These are phyloP conservation scores for Darevskia nairensis DNA, from an alignment of 2,797 vertebrate species.

Conservation along the genomic window DNA sequence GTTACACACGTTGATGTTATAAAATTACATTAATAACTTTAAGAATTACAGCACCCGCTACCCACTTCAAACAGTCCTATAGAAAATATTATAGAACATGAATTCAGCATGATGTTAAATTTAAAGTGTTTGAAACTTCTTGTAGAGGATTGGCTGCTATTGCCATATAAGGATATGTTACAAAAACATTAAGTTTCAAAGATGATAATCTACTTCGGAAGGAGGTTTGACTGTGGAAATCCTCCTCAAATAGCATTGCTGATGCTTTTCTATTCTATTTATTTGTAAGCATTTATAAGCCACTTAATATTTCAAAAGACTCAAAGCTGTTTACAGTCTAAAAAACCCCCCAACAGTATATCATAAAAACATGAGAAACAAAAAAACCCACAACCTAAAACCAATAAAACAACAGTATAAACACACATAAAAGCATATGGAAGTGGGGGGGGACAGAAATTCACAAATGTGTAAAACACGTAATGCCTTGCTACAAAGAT, in stretches of 20 bases:
- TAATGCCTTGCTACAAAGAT: no score
- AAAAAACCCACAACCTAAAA: no score
- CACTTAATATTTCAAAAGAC: no score
- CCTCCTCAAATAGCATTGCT: not conserved
- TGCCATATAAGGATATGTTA: not conserved
- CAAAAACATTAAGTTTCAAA: constrained; percentile 11
- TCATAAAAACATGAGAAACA: no score
- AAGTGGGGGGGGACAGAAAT: no score
- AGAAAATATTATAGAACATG: constrained; percentile 13
- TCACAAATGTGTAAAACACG: no score
- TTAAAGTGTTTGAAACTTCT: constrained; percentile 5
- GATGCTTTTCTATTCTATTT: not conserved
- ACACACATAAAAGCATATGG: no score
- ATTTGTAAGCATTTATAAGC: no score
- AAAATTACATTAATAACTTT: constrained; percentile 18
- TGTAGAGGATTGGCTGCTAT: not conserved
- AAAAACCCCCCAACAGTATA: no score
- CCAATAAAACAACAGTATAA: no score
- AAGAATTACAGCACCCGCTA: constrained; percentile 24
- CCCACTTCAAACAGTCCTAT: not conserved
- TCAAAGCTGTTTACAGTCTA: no score
- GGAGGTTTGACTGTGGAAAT: not conserved
- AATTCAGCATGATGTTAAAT: not conserved
- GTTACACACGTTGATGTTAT: not conserved
- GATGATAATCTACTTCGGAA: not conserved